These are phyloP conservation scores for Eurystomus glaucurus DNA, from an alignment of 2,797 vertebrate species.

Conservation along the genomic window DNA sequence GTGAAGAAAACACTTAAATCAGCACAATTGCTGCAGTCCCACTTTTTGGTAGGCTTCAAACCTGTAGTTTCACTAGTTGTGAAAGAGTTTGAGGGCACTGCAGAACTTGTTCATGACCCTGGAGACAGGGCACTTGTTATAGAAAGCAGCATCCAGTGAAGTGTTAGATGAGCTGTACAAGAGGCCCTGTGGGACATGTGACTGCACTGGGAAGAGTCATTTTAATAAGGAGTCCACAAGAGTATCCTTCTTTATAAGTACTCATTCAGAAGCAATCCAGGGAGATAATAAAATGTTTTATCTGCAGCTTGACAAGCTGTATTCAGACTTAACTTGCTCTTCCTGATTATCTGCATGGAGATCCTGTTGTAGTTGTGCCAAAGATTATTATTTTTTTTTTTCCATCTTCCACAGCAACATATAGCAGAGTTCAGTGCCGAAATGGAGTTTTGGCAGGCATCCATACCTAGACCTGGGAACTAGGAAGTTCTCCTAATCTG, in stretches of 20 bases:
- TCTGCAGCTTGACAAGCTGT: constrained; percentile 22
- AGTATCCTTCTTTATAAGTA: constrained; percentile 18
- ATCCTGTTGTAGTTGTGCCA: background rate
- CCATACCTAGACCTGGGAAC: background rate
- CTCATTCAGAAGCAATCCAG: constrained; percentile 7
- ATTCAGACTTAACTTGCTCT: constrained; percentile 4
- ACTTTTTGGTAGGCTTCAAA: background rate
- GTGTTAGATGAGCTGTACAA: background rate
- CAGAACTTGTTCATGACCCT: background rate
- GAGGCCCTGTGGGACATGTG: background rate
- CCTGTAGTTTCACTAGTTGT: background rate
- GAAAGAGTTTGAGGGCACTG: background rate
- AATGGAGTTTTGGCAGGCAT: background rate
- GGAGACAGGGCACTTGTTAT: background rate
- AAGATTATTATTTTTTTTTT: background rate
- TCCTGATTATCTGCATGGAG: background rate
- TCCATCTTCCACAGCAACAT: background rate
- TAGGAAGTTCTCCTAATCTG: background rate
- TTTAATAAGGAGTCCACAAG: constrained; percentile 14
- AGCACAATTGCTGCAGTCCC: background rate
- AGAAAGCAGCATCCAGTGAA: background rate
- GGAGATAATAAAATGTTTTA: constrained; percentile 19
- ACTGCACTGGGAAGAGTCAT: background rate
- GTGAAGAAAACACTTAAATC: background rate
- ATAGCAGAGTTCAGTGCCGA: background rate